These are phyloP conservation scores for Vanessa cardui DNA, from an alignment of 2,888 invertebrate species.

Conservation along the genomic window DNA sequence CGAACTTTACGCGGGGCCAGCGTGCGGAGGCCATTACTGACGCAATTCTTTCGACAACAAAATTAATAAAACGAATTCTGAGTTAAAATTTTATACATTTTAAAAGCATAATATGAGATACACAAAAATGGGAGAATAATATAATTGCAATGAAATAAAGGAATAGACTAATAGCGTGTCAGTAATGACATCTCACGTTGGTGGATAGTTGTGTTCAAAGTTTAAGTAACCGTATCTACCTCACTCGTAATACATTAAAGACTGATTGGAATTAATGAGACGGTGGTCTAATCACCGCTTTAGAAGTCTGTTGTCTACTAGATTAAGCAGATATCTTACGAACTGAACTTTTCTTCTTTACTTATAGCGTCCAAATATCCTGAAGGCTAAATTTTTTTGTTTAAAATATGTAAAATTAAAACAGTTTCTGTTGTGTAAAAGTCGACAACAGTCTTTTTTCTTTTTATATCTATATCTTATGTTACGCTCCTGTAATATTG, in stretches of 20 bases:
- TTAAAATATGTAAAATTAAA: constrained; percentile 27
- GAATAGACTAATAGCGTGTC: constrained; percentile 14
- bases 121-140: neutral
- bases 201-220: constrained; percentile 58
- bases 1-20: constrained; percentile 43
- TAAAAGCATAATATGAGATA: constrained; percentile 1
- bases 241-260: constrained; percentile 72
- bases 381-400: constrained; percentile 31
- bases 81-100: constrained; percentile 3
- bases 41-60: neutral
- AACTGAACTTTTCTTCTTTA: constrained; percentile 39
- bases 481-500: constrained; percentile 76
- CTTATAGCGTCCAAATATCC: constrained; percentile 45
- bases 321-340: constrained; percentile 48
- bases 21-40: constrained; percentile 42
- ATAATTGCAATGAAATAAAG: neutral
- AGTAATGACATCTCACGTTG: constrained; percentile 38
- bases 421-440: constrained; percentile 48
- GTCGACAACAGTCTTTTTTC: constrained; percentile 74
- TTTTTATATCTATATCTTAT: constrained; percentile 60
- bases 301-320: constrained; percentile 76
- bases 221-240: constrained; percentile 70
- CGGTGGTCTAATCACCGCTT: constrained; percentile 79
- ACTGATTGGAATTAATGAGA: constrained; percentile 70
- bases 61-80: constrained; percentile 4